A percentile compares a stretch with the other conserved stretches of the same genome.
These are phyloP conservation scores for Orussus abietinus DNA, from an alignment of 1,140 invertebrate genomes.

Conservation along the genomic window DNA sequence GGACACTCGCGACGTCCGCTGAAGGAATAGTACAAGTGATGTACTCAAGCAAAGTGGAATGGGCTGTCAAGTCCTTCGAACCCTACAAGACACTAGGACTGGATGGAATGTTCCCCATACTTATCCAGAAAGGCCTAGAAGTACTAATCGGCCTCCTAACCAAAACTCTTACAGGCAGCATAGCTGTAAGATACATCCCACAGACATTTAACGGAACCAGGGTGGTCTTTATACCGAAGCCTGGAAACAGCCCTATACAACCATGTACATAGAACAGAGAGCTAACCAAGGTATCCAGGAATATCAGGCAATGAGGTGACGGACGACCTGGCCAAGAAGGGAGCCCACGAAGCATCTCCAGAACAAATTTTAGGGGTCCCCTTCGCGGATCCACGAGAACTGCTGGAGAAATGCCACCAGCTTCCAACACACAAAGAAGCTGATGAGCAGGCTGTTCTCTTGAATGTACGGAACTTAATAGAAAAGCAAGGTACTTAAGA, in stretches of 20 bases:
- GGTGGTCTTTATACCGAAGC: slow-evolving; percentile 20
- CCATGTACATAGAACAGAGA: slow-evolving; percentile 1
- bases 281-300: slow-evolving; percentile 2
- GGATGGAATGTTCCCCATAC: slow-evolving; percentile 18
- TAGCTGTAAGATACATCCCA: slow-evolving; percentile 12
- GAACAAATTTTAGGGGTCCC: background rate
- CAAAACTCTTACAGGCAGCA: slow-evolving; percentile 10
- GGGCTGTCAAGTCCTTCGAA: slow-evolving; percentile 20
- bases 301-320: slow-evolving; percentile 3
- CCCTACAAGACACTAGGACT: slow-evolving; percentile 21
- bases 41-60: slow-evolving; percentile 8
- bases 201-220: slow-evolving; percentile 6
- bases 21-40: slow-evolving; percentile 5
- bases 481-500: no score
- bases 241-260: slow-evolving; percentile 7
- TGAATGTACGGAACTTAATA: no score
- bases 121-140: slow-evolving; percentile 17
- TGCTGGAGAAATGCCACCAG: no score
- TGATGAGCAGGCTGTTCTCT: no score
- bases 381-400: no score
- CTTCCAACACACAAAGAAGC: no score
- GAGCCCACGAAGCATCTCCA: background rate
- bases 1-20: slow-evolving; percentile 3
- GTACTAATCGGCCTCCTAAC: background rate
- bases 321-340: slow-evolving; percentile 5